These are phyloP conservation scores for Conus betulinus DNA, from an alignment of 1,140 invertebrate genomes.

Conservation along the genomic window DNA sequence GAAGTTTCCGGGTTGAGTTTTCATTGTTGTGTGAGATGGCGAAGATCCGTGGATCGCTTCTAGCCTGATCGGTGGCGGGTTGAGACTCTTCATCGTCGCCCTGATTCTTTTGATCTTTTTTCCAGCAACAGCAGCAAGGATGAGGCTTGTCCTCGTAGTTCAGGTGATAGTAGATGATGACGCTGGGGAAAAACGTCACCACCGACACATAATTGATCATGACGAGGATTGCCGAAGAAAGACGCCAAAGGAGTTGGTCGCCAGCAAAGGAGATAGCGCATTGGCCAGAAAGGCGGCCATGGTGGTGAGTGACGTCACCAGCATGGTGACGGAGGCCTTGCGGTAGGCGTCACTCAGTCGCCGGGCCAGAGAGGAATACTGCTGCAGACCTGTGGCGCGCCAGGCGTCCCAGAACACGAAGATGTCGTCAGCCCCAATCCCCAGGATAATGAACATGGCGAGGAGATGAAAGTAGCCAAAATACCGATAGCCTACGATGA, in stretches of 20 bases:
- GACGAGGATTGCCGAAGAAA: conserved; percentile 64
- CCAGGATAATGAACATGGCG: conserved; percentile 63
- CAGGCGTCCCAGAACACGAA: conserved; percentile 65
- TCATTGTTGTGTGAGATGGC: not conserved
- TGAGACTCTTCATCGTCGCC: not conserved
- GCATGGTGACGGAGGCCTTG: conserved; percentile 51
- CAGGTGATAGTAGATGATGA: conserved; percentile 62
- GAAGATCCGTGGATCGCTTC: too few relatives aligned
- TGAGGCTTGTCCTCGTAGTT: conserved; percentile 39
- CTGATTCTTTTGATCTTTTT: conserved; percentile 18
- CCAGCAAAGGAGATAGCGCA: conserved; percentile 60
- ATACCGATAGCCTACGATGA: conserved; percentile 58
- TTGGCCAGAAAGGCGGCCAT: conserved; percentile 63
- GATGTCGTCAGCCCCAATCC: conserved; percentile 63
- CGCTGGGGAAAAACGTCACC: conserved; percentile 65
- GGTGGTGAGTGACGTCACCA: conserved; percentile 64
- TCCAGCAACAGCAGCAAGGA: conserved; percentile 38
- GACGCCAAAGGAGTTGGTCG: conserved; percentile 60
- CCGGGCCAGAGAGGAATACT: conserved; percentile 57
- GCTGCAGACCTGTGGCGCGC: conserved; percentile 44
- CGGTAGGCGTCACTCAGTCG: conserved; percentile 63
- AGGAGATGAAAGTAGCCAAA: conserved; percentile 65
- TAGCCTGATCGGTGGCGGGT: not conserved
- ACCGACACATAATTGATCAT: conserved; percentile 65
- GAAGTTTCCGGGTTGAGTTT: too few relatives aligned